These are phyloP conservation scores for Strongylocentrotus purpuratus DNA, from an alignment of 35 echinoderm and acorn worm species.

Conservation along the genomic window DNA sequence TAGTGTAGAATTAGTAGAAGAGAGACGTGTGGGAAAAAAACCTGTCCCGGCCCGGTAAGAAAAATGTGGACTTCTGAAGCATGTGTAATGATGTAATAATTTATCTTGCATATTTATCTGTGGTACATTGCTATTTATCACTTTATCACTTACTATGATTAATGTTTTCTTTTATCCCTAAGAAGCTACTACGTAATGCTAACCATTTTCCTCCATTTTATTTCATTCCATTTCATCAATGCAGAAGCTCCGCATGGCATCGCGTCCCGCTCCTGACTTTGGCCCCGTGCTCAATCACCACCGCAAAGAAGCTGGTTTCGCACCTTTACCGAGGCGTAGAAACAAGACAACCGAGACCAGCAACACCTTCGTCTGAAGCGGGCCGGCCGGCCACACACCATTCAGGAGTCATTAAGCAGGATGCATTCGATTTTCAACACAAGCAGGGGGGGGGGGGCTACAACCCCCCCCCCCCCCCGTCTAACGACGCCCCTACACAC, in stretches of 20 bases:
- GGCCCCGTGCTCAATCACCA: constrained; percentile 71
- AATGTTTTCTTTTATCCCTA: too few species aligned
- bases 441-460: too few species aligned
- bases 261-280: constrained; percentile 54
- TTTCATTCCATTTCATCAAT: neutral
- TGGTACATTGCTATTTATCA: too few species aligned
- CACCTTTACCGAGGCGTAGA: neutral
- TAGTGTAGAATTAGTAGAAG: too few species aligned
- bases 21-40: too few species aligned
- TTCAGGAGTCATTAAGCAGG: neutral
- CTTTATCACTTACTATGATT: too few species aligned
- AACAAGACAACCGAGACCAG: neutral
- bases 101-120: too few species aligned
- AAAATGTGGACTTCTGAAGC: too few species aligned
- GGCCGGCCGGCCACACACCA: neutral
- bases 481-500: too few species aligned
- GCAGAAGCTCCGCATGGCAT: constrained; percentile 47
- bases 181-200: neutral
- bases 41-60: too few species aligned
- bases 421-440: neutral
- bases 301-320: constrained; percentile 70
- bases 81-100: too few species aligned
- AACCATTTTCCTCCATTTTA: neutral
- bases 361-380: constrained; percentile 17
- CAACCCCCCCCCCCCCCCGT: too few species aligned